A percentile compares a stretch with the other conserved stretches of the same genome.
phyloP scores from a whole-genome alignment of 2,888 invertebrate species.

The Euspilapteryx auroguttella region DNA sequence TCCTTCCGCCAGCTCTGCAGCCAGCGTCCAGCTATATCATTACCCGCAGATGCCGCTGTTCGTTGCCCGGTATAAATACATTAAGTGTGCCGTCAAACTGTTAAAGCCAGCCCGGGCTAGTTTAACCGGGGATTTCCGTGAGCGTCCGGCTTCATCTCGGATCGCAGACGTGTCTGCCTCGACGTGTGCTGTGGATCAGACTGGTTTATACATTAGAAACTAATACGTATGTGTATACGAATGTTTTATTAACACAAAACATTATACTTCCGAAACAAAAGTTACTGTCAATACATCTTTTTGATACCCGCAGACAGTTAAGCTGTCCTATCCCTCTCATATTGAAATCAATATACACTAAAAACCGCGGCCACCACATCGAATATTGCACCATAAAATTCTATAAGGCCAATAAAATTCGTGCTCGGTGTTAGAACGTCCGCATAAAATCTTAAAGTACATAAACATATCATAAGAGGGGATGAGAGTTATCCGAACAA shows the following conservation, averaged over 20 bases:
- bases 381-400: conserved; percentile 52
- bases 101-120: conserved; percentile 15
- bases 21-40: conserved; percentile 49
- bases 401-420: conserved; percentile 60
- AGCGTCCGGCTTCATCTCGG: too few relatives aligned
- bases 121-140: background rate
- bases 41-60: conserved; percentile 57
- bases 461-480: conserved; percentile 61
- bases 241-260: too few relatives aligned
- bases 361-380: conserved; percentile 49
- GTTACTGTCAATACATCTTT: too few relatives aligned
- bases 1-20: conserved; percentile 1
- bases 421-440: conserved; percentile 55
- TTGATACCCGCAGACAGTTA: conserved; percentile 18
- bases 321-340: conserved; percentile 13
- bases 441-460: conserved; percentile 60
- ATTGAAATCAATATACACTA: conserved; percentile 55
- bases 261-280: too few relatives aligned
- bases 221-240: too few relatives aligned
- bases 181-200: too few relatives aligned
- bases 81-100: conserved; percentile 56
- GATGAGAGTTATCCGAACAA: conserved; percentile 51
- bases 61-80: conserved; percentile 53
- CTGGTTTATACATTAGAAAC: too few relatives aligned
- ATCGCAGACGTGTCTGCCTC: too few relatives aligned